A percentile compares a stretch with the other conserved stretches of the same genome.
phyloP scores from a whole-genome alignment of 2,888 invertebrate genomes.

The Notodonta dromedarius region DNA sequence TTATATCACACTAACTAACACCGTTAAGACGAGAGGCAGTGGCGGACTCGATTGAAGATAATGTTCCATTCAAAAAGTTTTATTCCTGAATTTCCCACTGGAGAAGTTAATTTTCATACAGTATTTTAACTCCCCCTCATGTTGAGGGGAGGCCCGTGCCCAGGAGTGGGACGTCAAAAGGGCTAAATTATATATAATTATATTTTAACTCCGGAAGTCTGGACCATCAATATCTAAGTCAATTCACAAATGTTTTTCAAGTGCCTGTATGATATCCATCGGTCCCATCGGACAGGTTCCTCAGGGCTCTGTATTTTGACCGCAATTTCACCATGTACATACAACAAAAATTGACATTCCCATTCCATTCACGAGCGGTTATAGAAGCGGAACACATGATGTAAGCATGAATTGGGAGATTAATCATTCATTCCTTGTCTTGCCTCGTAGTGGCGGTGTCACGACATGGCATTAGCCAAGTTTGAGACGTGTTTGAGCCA shows the following conservation, averaged over 20 bases:
- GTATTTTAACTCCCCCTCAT: too few species aligned
- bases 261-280: too few species aligned
- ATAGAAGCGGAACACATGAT: conserved; percentile 4
- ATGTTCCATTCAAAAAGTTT: too few species aligned
- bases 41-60: too few species aligned
- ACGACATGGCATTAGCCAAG: conserved; percentile 6
- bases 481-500: conserved; percentile 1
- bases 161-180: too few species aligned
- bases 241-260: too few species aligned
- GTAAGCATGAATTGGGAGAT: conserved; percentile 3
- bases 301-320: neutral
- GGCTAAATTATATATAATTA: too few species aligned
- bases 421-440: conserved; percentile 5
- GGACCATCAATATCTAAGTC: too few species aligned
- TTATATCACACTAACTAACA: neutral
- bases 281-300: neutral
- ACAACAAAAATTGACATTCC: neutral
- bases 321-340: neutral
- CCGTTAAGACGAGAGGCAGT: neutral
- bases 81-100: too few species aligned
- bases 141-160: too few species aligned
- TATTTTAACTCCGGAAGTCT: too few species aligned
- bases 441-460: neutral
- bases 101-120: too few species aligned
- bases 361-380: conserved; percentile 1